phyloP scores from a whole-genome alignment of 2,113 vertebrate species.

The Heptranchias perlo region DNA sequence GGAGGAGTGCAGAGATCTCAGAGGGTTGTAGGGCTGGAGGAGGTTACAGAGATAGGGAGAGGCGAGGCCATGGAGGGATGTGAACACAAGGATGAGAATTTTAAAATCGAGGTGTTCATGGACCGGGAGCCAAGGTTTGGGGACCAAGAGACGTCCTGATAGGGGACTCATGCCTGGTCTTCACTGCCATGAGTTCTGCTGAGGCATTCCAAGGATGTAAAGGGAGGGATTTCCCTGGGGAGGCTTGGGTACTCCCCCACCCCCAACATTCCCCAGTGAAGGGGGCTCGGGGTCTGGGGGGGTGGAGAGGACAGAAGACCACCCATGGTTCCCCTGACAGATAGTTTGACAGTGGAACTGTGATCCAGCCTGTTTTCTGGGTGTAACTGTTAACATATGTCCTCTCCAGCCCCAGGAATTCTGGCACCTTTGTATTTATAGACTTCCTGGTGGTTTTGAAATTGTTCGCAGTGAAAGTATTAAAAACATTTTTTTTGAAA shows the following conservation, averaged over 20 bases:
- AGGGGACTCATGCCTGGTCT: background rate
- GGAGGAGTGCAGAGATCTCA: too few relatives aligned
- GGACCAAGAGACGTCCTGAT: background rate
- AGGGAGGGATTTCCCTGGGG: background rate
- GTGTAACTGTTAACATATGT: too few relatives aligned
- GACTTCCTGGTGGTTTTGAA: background rate
- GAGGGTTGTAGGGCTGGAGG: too few relatives aligned
- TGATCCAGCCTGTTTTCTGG: background rate
- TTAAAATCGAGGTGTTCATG: too few relatives aligned
- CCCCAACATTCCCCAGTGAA: background rate
- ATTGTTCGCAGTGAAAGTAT: background rate
- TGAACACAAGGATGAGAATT: too few relatives aligned
- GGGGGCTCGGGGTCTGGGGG: background rate
- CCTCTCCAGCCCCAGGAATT: background rate
- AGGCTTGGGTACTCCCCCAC: background rate
- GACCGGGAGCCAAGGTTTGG: too few relatives aligned
- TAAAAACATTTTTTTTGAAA: background rate
- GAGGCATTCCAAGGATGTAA: background rate
- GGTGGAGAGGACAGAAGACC: background rate
- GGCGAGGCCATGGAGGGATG: background rate
- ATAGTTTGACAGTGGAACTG: background rate
- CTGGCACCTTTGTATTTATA: background rate
- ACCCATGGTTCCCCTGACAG: background rate
- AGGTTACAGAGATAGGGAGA: background rate
- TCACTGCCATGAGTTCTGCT: background rate